Conservation (phyloP, 1,140 invertebrate species). For the Hypothenemus hampei region DNA sequence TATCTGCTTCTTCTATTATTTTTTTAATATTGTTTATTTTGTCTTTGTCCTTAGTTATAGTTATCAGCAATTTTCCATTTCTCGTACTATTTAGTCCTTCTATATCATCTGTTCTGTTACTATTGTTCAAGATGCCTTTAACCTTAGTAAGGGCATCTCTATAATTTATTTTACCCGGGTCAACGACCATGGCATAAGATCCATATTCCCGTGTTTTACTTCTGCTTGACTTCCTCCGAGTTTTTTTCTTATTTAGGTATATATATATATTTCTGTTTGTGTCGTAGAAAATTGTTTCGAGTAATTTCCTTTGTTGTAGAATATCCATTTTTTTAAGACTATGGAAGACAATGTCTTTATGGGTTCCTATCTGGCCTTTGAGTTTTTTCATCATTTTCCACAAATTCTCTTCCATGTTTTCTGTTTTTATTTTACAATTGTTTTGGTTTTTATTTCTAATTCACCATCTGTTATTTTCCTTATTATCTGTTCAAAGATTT, state of each 20-base stretch:
- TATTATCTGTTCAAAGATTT: constrained; percentile 12
- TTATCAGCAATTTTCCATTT: constrained; percentile 19
- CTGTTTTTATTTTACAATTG: constrained; percentile 7
- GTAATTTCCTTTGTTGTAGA: not conserved
- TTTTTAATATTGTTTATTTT: constrained; percentile 5
- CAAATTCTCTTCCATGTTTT: not conserved
- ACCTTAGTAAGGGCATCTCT: not conserved
- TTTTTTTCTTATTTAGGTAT: not conserved
- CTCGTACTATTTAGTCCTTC: constrained; percentile 5
- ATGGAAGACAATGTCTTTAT: constrained; percentile 2
- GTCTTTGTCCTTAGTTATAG: constrained; percentile 1
- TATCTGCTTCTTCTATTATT: not conserved
- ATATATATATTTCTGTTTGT: not conserved
- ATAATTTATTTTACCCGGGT: not conserved
- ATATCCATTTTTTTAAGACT: not conserved
- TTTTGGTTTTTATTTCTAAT: not conserved
- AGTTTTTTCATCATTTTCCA: constrained; percentile 4
- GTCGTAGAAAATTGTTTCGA: constrained; percentile 3
- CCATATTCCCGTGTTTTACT: not conserved
- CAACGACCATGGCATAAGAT: not conserved
- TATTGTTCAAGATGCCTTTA: constrained; percentile 1
- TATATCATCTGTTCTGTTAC: not conserved
- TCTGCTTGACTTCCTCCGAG: not conserved
- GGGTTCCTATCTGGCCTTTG: not conserved
- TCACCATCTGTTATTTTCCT: not conserved